phyloP scores from a whole-genome alignment of 1,140 invertebrate genomes.

The Drosophila aff. region DNA sequence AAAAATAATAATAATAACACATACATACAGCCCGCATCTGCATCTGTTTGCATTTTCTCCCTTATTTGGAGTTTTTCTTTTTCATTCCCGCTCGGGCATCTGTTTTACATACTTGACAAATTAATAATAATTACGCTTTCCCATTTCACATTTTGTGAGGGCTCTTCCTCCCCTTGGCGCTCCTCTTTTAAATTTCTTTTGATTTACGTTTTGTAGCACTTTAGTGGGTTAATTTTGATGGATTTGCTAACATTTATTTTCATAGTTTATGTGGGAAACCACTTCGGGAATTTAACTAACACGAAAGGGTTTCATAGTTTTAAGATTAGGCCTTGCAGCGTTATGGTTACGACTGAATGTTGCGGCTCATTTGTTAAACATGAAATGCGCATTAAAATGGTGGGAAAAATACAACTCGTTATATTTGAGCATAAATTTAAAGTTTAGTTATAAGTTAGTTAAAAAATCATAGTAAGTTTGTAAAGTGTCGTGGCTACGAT shows the following conservation, averaged over 20 bases:
- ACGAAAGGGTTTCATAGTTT: conserved; percentile 13
- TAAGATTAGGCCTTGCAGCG: conserved; percentile 1
- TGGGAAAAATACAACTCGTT: neutral
- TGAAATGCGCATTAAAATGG: conserved; percentile 11
- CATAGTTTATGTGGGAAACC: conserved; percentile 41
- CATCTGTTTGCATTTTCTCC: conserved; percentile 26
- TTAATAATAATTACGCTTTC: conserved; percentile 78
- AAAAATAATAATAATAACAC: conserved; percentile 15
- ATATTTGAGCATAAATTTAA: neutral
- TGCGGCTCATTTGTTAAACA: conserved; percentile 28
- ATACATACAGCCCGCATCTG: conserved; percentile 57
- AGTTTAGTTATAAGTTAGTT: neutral
- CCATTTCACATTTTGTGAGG: conserved; percentile 32
- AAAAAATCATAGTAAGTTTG: neutral
- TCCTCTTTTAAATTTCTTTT: conserved; percentile 1
- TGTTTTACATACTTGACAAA: conserved; percentile 83
- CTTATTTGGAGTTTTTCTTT: conserved; percentile 26
- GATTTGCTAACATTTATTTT: conserved; percentile 56
- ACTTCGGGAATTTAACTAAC: conserved; percentile 3
- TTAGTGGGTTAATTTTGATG: conserved; percentile 62
- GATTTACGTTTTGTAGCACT: conserved; percentile 14
- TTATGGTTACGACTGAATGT: neutral
- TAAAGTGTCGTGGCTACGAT: neutral
- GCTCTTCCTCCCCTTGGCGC: conserved; percentile 10
- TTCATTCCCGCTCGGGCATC: conserved; percentile 56